Evolutionary conservation across 2,113 vertebrate genomes (phyloP).

Genomic region (Ptilonorhynchus violaceus): DNA sequence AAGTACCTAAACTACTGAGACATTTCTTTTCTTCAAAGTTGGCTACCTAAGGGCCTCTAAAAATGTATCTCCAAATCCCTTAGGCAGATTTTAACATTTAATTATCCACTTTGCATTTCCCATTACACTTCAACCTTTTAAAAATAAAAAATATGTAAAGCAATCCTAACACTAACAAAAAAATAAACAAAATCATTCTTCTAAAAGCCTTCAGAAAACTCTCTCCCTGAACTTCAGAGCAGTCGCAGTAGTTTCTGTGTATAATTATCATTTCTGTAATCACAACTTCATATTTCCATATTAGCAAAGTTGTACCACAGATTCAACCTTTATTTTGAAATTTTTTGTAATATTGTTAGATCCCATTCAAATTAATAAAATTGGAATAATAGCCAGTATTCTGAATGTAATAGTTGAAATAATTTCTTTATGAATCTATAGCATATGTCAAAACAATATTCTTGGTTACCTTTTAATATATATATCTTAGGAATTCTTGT

Average conservation of each 20-base stretch:
- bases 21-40: neutral
- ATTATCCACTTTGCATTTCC: neutral
- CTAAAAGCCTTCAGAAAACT: neutral
- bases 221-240: neutral
- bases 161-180: neutral
- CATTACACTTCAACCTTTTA: neutral
- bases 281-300: rapidly evolving
- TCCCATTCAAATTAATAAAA: neutral
- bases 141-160: neutral
- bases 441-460: neutral
- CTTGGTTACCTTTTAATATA: neutral
- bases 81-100: neutral
- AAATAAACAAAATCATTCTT: neutral
- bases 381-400: neutral
- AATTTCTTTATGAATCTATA: neutral
- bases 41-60: neutral
- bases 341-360: neutral
- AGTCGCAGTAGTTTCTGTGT: too few species aligned
- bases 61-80: neutral
- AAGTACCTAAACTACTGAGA: neutral
- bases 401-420: neutral
- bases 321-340: neutral
- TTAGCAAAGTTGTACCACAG: neutral
- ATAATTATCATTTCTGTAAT: neutral
- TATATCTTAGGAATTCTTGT: neutral